Conservation (phyloP, 1,140 invertebrate species). For the Amphibalanus amphitrite region DNA sequence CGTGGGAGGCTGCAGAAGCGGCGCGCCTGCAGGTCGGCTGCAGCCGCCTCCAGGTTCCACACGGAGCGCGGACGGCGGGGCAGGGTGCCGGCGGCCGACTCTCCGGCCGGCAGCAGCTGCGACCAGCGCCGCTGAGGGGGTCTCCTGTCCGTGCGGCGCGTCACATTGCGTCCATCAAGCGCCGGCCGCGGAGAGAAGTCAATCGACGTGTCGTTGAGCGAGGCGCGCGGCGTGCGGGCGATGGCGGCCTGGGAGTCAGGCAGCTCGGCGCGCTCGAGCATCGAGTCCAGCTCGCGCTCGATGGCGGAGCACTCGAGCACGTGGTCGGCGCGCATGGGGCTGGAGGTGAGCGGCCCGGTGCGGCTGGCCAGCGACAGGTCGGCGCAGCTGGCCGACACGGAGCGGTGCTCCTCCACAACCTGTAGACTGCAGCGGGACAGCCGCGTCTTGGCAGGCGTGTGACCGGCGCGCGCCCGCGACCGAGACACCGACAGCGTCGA, state of each 20-base stretch:
- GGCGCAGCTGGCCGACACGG: neutral
- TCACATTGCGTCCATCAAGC: neutral
- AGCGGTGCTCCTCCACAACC: neutral
- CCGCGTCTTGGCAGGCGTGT: neutral
- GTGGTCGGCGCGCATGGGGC: neutral
- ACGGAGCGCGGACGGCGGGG: neutral
- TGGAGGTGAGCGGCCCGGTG: neutral
- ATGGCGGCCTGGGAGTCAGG: neutral
- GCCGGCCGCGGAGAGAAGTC: neutral
- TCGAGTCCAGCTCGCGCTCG: slow-evolving; percentile 3
- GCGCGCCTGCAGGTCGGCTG: neutral
- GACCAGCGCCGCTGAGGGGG: neutral
- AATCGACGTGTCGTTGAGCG: neutral
- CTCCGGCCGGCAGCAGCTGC: neutral
- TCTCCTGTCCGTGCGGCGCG: too few species aligned
- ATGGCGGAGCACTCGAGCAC: neutral
- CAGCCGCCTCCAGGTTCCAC: neutral
- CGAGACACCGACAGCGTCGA: neutral
- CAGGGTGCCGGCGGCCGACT: neutral
- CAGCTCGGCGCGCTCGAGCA: neutral
- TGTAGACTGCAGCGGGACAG: neutral
- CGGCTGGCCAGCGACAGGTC: neutral
- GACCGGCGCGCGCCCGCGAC: neutral
- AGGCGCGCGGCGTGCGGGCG: neutral
- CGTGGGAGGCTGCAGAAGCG: neutral